Conservation (phyloP, 1,140 invertebrate genomes). For the Nephila pilipes region DNA sequence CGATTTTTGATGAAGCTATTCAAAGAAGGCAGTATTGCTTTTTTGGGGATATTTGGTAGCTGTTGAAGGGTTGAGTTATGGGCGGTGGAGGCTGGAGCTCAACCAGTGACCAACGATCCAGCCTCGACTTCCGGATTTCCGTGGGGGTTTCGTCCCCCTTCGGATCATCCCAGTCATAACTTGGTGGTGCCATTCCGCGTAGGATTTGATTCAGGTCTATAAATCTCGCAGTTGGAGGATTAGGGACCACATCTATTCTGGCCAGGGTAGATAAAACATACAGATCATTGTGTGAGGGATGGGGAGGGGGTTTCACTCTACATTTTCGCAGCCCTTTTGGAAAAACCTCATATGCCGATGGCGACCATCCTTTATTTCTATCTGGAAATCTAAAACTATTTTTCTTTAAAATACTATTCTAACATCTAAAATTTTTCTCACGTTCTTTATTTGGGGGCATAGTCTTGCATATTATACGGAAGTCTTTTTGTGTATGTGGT, state of each 20-base stretch:
- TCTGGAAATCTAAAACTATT: conserved; percentile 25
- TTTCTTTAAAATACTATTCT: background rate
- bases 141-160: background rate
- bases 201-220: conserved; percentile 65
- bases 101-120: conserved; percentile 69
- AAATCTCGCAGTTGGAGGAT: conserved; percentile 72
- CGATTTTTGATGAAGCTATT: conserved; percentile 40
- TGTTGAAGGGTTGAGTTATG: conserved; percentile 72
- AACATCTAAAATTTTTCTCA: conserved; percentile 38
- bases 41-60: background rate
- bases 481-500: background rate
- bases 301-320: conserved; percentile 31
- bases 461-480: background rate
- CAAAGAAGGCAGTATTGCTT: conserved; percentile 41
- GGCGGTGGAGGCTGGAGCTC: conserved; percentile 47
- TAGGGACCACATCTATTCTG: conserved; percentile 66
- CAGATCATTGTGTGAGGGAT: conserved; percentile 58
- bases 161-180: conserved; percentile 64
- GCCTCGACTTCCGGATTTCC: conserved; percentile 70
- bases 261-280: conserved; percentile 57
- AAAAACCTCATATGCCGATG: conserved; percentile 5
- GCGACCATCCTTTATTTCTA: conserved; percentile 4
- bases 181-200: conserved; percentile 35
- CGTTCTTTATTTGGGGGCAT: conserved; percentile 13
- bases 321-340: conserved; percentile 44